These are phyloP conservation scores for Baronia brevicornis DNA, from an alignment of 2,888 invertebrate genomes.

Conservation along the genomic window DNA sequence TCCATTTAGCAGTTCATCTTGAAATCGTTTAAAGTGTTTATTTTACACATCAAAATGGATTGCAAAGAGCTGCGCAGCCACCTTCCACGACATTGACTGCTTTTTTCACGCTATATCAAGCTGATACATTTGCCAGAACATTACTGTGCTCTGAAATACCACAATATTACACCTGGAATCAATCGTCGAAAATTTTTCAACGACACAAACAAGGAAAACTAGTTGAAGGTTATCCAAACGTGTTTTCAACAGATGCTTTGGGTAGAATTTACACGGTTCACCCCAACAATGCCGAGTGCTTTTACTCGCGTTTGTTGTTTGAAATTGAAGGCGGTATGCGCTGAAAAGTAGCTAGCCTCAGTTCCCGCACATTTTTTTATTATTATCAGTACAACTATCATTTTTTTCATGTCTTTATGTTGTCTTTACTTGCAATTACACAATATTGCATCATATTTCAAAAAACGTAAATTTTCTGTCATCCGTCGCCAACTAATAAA, in stretches of 20 bases:
- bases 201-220: conserved; percentile 24
- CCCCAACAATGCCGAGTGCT: conserved; percentile 34
- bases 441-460: conserved; percentile 11
- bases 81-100: conserved; percentile 24
- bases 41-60: conserved; percentile 17
- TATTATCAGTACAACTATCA: too few species aligned
- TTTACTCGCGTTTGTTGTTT: conserved; percentile 32
- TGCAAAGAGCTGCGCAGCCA: conserved; percentile 19
- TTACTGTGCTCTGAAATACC: conserved; percentile 24
- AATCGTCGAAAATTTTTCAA: conserved; percentile 21
- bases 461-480: conserved; percentile 16
- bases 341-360: conserved; percentile 10
- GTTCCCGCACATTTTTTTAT: neutral
- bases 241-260: conserved; percentile 32
- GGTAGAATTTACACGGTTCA: conserved; percentile 37
- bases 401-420: conserved; percentile 4
- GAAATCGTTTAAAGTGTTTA: conserved; percentile 24
- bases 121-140: conserved; percentile 20
- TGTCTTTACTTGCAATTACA: conserved; percentile 4
- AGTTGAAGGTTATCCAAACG: conserved; percentile 23
- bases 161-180: conserved; percentile 24
- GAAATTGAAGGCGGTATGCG: conserved; percentile 21
- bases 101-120: too few species aligned
- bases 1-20: conserved; percentile 23
- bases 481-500: conserved; percentile 22